phyloP scores from a whole-genome alignment of 2,113 vertebrate species.

The Lipophrys pholis region DNA sequence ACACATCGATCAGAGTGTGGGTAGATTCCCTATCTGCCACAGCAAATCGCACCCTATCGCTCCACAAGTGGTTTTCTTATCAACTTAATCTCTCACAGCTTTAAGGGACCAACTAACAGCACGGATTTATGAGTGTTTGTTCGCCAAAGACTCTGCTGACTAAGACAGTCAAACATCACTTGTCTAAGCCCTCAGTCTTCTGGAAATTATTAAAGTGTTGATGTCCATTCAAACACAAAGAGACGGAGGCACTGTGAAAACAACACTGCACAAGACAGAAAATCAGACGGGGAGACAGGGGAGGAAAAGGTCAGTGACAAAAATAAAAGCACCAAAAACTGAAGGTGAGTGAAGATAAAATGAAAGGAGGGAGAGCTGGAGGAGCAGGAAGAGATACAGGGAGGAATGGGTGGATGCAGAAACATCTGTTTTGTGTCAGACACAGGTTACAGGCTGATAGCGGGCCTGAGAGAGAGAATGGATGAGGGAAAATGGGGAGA shows the following conservation, averaged over 20 bases:
- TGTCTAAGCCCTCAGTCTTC: conserved; percentile 19
- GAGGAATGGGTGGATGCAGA: conserved; percentile 54
- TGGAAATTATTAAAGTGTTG: conserved; percentile 50
- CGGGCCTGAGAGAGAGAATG: conserved; percentile 33
- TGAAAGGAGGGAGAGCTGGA: conserved; percentile 37
- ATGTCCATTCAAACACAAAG: conserved; percentile 11
- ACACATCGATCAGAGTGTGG: too few species aligned
- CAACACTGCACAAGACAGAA: background rate
- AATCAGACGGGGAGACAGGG: background rate
- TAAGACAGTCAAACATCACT: conserved; percentile 36
- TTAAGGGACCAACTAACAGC: conserved; percentile 11
- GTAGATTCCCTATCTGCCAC: too few species aligned
- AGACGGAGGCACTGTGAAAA: conserved; percentile 6
- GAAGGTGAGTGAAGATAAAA: conserved; percentile 47
- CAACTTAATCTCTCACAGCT: background rate
- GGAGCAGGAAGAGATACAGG: conserved; percentile 62
- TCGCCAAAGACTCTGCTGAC: conserved; percentile 26
- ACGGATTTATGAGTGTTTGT: conserved; percentile 50
- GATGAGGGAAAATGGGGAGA: conserved; percentile 16
- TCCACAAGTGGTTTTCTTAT: conserved; percentile 13
- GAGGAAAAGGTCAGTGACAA: conserved; percentile 8
- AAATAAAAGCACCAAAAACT: conserved; percentile 22
- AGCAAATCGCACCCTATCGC: too few species aligned
- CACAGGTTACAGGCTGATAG: conserved; percentile 72
- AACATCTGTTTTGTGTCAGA: conserved; percentile 77